Conservation (phyloP, 2,113 vertebrate species). For the Grallaria varia region DNA sequence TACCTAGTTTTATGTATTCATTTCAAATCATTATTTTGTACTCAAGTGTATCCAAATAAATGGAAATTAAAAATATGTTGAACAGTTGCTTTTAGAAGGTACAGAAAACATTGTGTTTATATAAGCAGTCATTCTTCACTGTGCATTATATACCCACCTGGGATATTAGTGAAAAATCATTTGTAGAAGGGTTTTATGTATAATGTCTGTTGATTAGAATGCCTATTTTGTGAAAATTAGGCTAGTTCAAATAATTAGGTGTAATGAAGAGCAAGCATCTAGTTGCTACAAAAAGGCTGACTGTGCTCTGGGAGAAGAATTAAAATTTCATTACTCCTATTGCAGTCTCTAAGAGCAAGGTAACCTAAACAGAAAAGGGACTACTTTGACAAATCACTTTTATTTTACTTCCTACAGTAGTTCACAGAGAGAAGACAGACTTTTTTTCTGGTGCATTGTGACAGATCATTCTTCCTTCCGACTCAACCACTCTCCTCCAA, state of each 20-base stretch:
- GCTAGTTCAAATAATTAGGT: background rate
- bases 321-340: background rate
- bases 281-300: background rate
- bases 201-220: background rate
- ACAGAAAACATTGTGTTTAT: background rate
- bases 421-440: background rate
- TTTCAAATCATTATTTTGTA: background rate
- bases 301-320: background rate
- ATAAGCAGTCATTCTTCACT: background rate
- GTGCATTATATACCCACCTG: background rate
- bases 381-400: background rate
- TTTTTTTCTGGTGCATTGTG: background rate
- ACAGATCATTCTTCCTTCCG: background rate
- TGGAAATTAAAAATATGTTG: background rate
- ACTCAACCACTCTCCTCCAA: background rate
- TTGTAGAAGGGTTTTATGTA: background rate
- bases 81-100: background rate
- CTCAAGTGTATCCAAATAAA: background rate
- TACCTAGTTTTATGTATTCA: background rate
- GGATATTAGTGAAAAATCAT: background rate
- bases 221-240: background rate
- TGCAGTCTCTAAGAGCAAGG: background rate
- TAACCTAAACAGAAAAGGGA: background rate
- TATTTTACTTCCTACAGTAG: slow-evolving; percentile 1
- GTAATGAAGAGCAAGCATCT: background rate